A percentile compares a stretch with the other conserved stretches of the same genome.
Evolutionary conservation across 1,140 invertebrate species (phyloP).

Genomic region (Gryllus bimaculatus): DNA sequence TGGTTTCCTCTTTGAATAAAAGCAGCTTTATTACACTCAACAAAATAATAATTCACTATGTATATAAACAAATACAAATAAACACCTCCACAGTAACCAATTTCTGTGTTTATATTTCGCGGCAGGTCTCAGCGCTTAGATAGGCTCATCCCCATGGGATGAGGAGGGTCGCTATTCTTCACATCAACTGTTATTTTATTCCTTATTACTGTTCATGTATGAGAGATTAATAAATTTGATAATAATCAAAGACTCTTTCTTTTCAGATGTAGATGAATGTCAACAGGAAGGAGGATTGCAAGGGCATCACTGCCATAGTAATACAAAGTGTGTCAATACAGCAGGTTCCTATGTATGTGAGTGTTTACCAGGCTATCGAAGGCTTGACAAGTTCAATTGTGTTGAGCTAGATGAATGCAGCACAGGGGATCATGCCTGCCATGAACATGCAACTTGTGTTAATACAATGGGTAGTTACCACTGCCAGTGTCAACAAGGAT

Average conservation of each 20-base stretch:
- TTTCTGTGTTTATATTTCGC: too few species aligned
- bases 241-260: neutral
- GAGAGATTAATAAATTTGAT: too few species aligned
- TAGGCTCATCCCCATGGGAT: too few species aligned
- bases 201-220: too few species aligned
- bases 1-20: too few species aligned
- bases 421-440: slow-evolving; percentile 57
- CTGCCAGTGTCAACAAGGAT: slow-evolving; percentile 73
- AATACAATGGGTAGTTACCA: slow-evolving; percentile 79
- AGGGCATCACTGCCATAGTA: slow-evolving; percentile 70
- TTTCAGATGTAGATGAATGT: slow-evolving; percentile 73
- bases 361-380: slow-evolving; percentile 68
- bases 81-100: too few species aligned
- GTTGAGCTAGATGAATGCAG: slow-evolving; percentile 71
- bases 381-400: slow-evolving; percentile 69
- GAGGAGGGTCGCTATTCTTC: too few species aligned
- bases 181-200: too few species aligned
- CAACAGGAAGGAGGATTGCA: slow-evolving; percentile 56
- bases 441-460: slow-evolving; percentile 67
- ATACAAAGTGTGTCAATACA: slow-evolving; percentile 64
- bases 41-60: too few species aligned
- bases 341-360: slow-evolving; percentile 70
- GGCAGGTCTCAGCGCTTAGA: too few species aligned
- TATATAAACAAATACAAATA: too few species aligned
- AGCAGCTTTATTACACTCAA: too few species aligned